phyloP scores from a whole-genome alignment of 2,888 invertebrate genomes.

The Dyspetes luteomarginatus region DNA sequence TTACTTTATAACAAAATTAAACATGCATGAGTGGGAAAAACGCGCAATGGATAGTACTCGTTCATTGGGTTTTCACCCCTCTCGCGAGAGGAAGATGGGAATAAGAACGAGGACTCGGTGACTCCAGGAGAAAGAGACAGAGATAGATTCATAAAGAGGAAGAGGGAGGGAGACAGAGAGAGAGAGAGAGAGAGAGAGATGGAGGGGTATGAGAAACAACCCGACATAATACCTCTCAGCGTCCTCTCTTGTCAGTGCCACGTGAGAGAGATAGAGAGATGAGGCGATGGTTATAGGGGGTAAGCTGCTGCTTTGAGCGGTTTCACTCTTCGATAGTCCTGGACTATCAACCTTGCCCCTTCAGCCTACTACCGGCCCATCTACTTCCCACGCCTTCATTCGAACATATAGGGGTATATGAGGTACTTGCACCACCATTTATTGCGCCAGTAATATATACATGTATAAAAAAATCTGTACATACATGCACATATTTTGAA shows the following conservation, averaged over 20 bases:
- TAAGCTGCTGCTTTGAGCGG: conserved; percentile 83
- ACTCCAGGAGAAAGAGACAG: conserved; percentile 57
- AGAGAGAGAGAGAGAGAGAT: conserved; percentile 31
- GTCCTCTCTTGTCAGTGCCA: conserved; percentile 24
- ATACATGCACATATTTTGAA: conserved; percentile 12
- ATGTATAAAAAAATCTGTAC: neutral
- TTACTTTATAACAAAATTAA: too few species aligned
- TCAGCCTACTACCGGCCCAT: conserved; percentile 71
- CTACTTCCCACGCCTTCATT: conserved; percentile 55
- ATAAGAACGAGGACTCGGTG: conserved; percentile 56
- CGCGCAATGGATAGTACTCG: neutral
- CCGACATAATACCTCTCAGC: too few species aligned
- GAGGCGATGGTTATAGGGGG: conserved; percentile 72
- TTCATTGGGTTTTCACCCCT: neutral
- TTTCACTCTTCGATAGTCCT: conserved; percentile 82
- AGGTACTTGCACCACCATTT: conserved; percentile 33
- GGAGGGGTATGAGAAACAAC: neutral
- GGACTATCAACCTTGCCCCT: conserved; percentile 72
- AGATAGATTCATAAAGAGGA: conserved; percentile 65
- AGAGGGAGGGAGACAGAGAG: conserved; percentile 56
- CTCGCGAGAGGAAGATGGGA: conserved; percentile 32
- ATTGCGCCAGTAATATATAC: conserved; percentile 34
- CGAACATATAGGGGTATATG: conserved; percentile 28
- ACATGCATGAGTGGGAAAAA: neutral
- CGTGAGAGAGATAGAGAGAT: conserved; percentile 62